A percentile compares a stretch with the other conserved stretches of the same genome.
Evolutionary conservation across 2,888 invertebrate species (phyloP).

Genomic region (Zhuqinia jingwanae): DNA sequence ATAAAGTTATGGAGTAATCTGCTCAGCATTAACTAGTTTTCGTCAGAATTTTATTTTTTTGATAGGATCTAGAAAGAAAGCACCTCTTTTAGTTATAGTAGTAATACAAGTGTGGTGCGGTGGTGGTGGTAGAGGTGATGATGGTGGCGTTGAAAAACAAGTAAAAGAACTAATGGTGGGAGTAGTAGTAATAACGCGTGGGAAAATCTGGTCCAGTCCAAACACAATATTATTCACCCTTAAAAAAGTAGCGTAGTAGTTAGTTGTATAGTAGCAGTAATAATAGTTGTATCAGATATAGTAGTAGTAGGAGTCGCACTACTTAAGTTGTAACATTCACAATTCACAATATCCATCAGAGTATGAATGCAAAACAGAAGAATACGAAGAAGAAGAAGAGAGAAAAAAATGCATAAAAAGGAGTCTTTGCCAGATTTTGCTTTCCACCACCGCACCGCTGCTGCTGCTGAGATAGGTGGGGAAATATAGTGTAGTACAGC

Average conservation of each 20-base stretch:
- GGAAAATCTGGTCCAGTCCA: constrained; percentile 26
- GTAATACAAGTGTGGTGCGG: background rate
- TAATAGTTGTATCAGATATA: background rate
- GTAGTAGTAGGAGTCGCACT: background rate
- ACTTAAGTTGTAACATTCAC: background rate
- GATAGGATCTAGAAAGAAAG: background rate
- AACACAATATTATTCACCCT: too few species aligned
- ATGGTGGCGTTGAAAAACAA: background rate
- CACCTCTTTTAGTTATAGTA: background rate
- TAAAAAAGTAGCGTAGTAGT: background rate
- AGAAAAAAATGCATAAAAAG: background rate
- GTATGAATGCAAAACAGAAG: background rate
- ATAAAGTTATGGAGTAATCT: constrained; percentile 15
- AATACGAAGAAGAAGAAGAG: background rate
- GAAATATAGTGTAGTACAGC: constrained; percentile 17
- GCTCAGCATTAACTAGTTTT: constrained; percentile 23
- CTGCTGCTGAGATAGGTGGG: background rate
- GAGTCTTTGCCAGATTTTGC: background rate
- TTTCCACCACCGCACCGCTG: too few species aligned
- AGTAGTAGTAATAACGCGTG: constrained; percentile 18
- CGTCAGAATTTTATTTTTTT: too few species aligned
- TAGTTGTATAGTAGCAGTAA: background rate
- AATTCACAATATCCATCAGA: background rate
- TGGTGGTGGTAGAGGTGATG: background rate
- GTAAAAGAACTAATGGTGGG: constrained; percentile 21